Base-by-base conservation (phyloP, 1,140 invertebrate genomes). In the Trichonephila clavipes region DNA sequence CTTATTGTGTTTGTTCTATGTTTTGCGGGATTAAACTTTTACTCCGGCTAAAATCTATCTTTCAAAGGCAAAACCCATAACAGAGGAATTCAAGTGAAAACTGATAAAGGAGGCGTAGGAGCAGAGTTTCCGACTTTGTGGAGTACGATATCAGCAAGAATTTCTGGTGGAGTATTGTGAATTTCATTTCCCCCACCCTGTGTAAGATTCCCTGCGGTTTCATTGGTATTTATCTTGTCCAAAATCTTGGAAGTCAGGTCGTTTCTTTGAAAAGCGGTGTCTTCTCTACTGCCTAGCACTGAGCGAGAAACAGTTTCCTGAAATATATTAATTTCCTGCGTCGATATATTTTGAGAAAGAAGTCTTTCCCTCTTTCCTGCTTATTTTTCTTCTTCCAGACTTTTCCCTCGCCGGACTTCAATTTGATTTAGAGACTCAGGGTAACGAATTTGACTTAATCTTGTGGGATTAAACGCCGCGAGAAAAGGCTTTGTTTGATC, bases 261-360 rank as follows among this genome's bases (percentile, higher is more conserved):
- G 72, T 77, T 77, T 77, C 28, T 62, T 69, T 44, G 64, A 21
- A 40, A 64, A 58, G 61, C 51, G 24, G 66, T 77, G 34, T 66
- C 61, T 64, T 64, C 72, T 77, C 72, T 90, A 58, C 62, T 21
- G 34, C 12, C 40, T 64, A 34, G 61, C 3, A 64, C 10, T 21
- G 21, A 21, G n/a, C 34, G 88, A 85, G 77, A 21, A 24, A 85
- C 51, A 59, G 81, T 40, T 81, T 91, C 90, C 72, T 91, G 90
- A 91, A 91, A 91, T 91, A 91, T 91, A 91, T 91, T 91, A 91
- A 91, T 91, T 91, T 91, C 90, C 90, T 91, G 90, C 51, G 3
- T 18, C 72, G 90, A 85, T 91, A 91, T 91, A 91, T 91, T 61
- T 59, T 34, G 62, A 61, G 21, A 19, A 21, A 34, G 40, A 81